These are phyloP conservation scores for Drosophila yakuba DNA, from an alignment of 1,140 invertebrate species.

Conservation along the genomic window DNA sequence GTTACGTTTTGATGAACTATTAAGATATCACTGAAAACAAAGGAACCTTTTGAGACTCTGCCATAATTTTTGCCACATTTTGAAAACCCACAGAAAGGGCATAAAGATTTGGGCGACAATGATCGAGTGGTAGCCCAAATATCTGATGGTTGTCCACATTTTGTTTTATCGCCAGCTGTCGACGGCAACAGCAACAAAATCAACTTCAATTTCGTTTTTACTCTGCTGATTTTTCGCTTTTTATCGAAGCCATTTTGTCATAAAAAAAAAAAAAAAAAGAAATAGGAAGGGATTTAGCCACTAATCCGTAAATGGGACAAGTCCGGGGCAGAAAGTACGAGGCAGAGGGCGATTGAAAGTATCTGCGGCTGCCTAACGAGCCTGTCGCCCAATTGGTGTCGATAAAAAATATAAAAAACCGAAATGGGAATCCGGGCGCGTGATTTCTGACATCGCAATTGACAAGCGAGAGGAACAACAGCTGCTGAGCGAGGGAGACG, in stretches of 20 bases:
- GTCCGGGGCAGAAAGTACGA: constrained; percentile 21
- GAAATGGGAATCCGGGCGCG: constrained; percentile 47
- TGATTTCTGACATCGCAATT: constrained; percentile 80
- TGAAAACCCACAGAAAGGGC: constrained; percentile 1
- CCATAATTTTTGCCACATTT: not conserved
- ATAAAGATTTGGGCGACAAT: constrained; percentile 30
- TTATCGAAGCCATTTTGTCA: constrained; percentile 80
- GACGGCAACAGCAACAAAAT: constrained; percentile 63
- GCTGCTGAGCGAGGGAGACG: constrained; percentile 47
- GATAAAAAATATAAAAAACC: constrained; percentile 41
- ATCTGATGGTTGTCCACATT: constrained; percentile 19
- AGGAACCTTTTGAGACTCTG: too few species aligned
- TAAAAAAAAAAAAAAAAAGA: constrained; percentile 52
- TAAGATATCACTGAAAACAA: too few species aligned
- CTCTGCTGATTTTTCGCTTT: constrained; percentile 43
- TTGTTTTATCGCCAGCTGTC: constrained; percentile 61
- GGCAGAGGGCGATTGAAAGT: constrained; percentile 14
- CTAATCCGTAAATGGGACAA: constrained; percentile 74
- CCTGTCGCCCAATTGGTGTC: constrained; percentile 44
- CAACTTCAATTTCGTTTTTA: constrained; percentile 72
- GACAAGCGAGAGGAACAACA: constrained; percentile 60
- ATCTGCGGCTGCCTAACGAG: constrained; percentile 60
- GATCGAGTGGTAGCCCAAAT: constrained; percentile 26
- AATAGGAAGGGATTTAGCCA: constrained; percentile 49
- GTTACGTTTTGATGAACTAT: too few species aligned